A percentile compares a stretch with the other conserved stretches of the same genome.
Conservation (phyloP, 2,888 invertebrate genomes). For the Apotomis betuletana region DNA sequence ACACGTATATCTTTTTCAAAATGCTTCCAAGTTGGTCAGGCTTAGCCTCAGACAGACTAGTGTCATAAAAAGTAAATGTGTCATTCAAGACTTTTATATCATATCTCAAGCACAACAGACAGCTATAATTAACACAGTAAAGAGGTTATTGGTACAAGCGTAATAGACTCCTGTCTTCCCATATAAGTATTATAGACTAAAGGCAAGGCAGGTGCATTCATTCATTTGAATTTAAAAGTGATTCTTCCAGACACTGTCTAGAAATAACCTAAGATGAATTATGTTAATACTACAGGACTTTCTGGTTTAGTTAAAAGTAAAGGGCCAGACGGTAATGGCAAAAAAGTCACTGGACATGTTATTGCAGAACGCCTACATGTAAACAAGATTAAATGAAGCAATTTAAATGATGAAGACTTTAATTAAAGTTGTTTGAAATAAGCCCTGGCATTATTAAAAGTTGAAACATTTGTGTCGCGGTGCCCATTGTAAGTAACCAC, state of each 20-base stretch:
- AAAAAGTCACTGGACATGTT: constrained; percentile 17
- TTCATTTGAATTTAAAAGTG: constrained; percentile 33
- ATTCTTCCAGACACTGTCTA: constrained; percentile 30
- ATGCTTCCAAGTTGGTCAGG: not conserved
- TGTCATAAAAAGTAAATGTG: constrained; percentile 21
- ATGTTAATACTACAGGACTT: constrained; percentile 29
- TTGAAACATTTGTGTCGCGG: not conserved
- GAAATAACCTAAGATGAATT: constrained; percentile 10
- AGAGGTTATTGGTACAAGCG: constrained; percentile 8
- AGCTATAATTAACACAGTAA: constrained; percentile 20
- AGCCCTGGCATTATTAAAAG: constrained; percentile 3
- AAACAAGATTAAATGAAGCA: constrained; percentile 27
- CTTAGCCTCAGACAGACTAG: not conserved
- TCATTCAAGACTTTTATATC: not conserved
- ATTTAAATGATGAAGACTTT: constrained; percentile 28
- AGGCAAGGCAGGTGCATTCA: constrained; percentile 26
- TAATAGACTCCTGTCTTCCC: constrained; percentile 7
- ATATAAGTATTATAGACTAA: constrained; percentile 6
- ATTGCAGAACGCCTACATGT: constrained; percentile 19
- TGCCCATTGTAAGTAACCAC: too few relatives aligned
- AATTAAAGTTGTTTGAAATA: constrained; percentile 23
- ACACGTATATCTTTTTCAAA: not conserved
- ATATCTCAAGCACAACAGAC: constrained; percentile 9
- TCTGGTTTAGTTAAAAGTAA: constrained; percentile 23
- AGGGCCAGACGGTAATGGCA: constrained; percentile 18